Evolutionary conservation across 2,888 invertebrate genomes (phyloP).

Genomic region (Lithophane leautieri): DNA sequence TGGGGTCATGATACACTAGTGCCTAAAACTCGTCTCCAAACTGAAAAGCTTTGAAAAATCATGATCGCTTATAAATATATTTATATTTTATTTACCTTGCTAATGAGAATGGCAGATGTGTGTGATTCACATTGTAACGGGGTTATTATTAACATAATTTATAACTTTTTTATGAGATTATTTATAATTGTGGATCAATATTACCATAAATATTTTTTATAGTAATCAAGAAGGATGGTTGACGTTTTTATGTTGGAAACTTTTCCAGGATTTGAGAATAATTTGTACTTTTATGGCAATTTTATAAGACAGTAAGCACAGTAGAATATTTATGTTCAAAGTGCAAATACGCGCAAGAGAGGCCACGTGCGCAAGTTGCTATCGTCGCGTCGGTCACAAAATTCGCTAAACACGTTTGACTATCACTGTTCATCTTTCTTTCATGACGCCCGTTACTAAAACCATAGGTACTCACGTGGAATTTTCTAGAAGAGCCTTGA

Average conservation of each 20-base stretch:
- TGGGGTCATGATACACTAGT: slow-evolving; percentile 19
- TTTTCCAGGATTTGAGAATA: neutral
- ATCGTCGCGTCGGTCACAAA: slow-evolving; percentile 33
- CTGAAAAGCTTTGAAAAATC: slow-evolving; percentile 45
- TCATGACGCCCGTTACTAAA: slow-evolving; percentile 14
- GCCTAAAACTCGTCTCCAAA: slow-evolving; percentile 13
- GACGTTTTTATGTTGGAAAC: slow-evolving; percentile 13
- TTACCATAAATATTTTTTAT: slow-evolving; percentile 42
- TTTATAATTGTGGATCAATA: slow-evolving; percentile 49
- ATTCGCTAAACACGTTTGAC: slow-evolving; percentile 54
- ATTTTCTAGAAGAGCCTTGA: slow-evolving; percentile 36
- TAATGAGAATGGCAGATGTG: slow-evolving; percentile 48
- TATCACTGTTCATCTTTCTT: slow-evolving; percentile 52
- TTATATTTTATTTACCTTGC: slow-evolving; percentile 28
- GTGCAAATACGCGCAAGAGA: slow-evolving; percentile 13
- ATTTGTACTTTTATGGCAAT: neutral
- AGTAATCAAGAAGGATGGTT: slow-evolving; percentile 14
- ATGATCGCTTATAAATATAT: slow-evolving; percentile 14
- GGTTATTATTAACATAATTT: slow-evolving; percentile 34
- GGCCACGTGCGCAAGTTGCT: slow-evolving; percentile 33
- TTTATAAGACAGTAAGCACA: slow-evolving; percentile 4
- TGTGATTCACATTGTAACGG: slow-evolving; percentile 51
- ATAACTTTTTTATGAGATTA: slow-evolving; percentile 38
- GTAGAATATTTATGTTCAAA: slow-evolving; percentile 7
- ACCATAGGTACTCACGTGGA: slow-evolving; percentile 3